Evolutionary conservation across 2,888 invertebrate species (phyloP).

Genomic region (Protonemura montana): DNA sequence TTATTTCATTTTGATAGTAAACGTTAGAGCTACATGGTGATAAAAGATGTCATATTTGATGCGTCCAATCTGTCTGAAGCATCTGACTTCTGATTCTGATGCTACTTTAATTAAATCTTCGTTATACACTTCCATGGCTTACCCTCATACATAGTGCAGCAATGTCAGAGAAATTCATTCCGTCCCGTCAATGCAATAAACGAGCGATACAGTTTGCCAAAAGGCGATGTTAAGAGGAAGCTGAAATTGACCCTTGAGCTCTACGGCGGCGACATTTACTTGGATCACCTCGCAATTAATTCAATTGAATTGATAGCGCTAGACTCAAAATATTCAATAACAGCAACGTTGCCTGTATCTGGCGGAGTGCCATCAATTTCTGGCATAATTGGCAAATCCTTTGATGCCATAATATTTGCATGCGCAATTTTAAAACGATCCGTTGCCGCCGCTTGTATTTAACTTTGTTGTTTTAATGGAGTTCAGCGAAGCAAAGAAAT

Average conservation of each 20-base stretch:
- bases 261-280: not conserved
- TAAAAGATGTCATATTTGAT: not conserved
- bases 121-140: not conserved
- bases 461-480: not conserved
- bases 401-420: not conserved
- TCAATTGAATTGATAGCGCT: not conserved
- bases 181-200: not conserved
- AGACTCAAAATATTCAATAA: not conserved
- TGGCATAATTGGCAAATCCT: not conserved
- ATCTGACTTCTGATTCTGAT: not conserved
- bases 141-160: not conserved
- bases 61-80: not conserved
- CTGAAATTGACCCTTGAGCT: not conserved
- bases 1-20: not conserved
- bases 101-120: not conserved
- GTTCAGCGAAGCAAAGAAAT: constrained; percentile 12
- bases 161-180: not conserved
- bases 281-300: not conserved
- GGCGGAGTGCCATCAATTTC: not conserved
- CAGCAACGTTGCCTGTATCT: not conserved
- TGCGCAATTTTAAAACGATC: not conserved
- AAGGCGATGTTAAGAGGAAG: not conserved
- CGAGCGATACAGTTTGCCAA: constrained; percentile 7
- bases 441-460: not conserved
- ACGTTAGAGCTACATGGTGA: not conserved